Conservation (phyloP, 2,113 vertebrate species). For the Mionectes macconnelli region DNA sequence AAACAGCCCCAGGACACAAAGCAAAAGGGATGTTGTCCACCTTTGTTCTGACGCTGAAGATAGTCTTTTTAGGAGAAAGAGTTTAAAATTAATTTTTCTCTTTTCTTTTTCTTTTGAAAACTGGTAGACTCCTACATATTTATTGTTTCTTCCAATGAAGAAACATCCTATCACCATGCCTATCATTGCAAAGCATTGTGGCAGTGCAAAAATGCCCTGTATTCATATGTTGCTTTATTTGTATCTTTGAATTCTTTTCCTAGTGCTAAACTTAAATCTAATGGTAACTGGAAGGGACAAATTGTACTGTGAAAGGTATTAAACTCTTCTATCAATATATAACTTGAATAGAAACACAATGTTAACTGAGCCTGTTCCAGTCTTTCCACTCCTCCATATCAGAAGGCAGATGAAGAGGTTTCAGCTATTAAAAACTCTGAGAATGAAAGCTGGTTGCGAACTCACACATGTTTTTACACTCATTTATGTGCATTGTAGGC, state of each 20-base stretch:
- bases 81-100: neutral
- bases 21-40: fast-evolving
- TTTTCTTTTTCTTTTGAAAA: too few species aligned
- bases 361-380: neutral
- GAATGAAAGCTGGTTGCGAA: neutral
- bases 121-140: neutral
- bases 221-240: neutral
- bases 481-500: neutral
- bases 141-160: neutral
- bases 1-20: neutral
- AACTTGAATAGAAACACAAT: neutral
- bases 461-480: neutral
- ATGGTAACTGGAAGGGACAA: neutral
- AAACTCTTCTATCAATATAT: neutral
- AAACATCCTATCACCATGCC: neutral
- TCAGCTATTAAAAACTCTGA: neutral
- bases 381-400: neutral
- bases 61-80: neutral
- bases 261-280: neutral
- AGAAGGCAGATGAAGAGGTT: neutral
- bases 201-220: fast-evolving
- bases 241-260: neutral
- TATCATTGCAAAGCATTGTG: neutral
- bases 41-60: neutral
- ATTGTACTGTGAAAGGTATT: neutral